Conservation (phyloP, 2,797 vertebrate species). For the Phataginus tetradactyla region DNA sequence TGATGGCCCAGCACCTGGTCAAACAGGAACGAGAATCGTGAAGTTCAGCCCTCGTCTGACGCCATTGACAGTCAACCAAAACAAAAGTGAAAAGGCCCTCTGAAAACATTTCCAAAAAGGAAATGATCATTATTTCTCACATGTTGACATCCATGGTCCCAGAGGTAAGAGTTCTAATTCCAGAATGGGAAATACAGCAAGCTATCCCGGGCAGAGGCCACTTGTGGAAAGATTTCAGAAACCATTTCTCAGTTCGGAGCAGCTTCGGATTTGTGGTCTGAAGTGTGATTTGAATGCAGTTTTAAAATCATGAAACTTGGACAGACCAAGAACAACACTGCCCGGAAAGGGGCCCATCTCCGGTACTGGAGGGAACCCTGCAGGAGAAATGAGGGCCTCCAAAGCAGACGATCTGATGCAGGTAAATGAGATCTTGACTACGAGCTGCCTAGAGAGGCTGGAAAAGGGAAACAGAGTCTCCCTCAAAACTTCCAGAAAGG, state of each 20-base stretch:
- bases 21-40: too few relatives aligned
- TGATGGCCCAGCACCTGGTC: background rate
- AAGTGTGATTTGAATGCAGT: background rate
- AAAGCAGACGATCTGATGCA: background rate
- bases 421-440: background rate
- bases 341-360: accelerated
- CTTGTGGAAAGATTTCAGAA: background rate
- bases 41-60: accelerated
- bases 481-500: background rate
- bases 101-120: background rate
- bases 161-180: background rate
- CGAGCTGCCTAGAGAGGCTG: background rate
- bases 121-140: background rate
- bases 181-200: accelerated
- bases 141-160: background rate
- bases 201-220: background rate
- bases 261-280: background rate
- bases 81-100: too few relatives aligned
- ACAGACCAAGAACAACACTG: background rate
- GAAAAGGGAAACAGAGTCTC: background rate
- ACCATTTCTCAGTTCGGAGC: background rate
- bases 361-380: background rate
- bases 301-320: background rate
- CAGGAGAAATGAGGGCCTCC: too few relatives aligned
- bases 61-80: background rate